Conservation (phyloP, 53 echinoderm and acorn worm genomes). For the Paelopatides confundens region DNA sequence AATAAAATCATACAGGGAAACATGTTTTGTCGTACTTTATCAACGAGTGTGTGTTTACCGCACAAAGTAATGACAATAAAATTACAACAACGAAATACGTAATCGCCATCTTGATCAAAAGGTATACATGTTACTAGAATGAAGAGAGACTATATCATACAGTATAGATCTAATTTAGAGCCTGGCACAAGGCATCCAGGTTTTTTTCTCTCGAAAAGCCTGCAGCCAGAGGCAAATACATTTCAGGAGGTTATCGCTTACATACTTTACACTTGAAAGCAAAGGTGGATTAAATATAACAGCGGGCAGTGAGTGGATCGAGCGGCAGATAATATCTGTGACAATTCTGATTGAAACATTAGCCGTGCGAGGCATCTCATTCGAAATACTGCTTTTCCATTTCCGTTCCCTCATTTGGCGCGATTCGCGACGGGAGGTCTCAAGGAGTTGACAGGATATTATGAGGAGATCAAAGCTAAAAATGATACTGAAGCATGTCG, state of each 20-base stretch:
- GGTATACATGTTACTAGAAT: no score
- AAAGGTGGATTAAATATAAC: slow-evolving; percentile 12
- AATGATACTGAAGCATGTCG: slow-evolving; percentile 10
- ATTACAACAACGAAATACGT: no score
- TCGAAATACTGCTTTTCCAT: not conserved
- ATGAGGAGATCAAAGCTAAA: not conserved
- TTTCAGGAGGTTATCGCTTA: slow-evolving; percentile 20
- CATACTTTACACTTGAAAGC: slow-evolving; percentile 3
- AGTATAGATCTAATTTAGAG: not conserved
- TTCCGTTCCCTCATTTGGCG: slow-evolving; percentile 25
- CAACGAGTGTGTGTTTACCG: no score
- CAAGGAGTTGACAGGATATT: not conserved
- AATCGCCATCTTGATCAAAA: no score
- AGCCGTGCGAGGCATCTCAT: slow-evolving; percentile 4
- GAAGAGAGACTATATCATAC: no score
- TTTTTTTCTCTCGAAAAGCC: not conserved
- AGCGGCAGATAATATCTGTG: slow-evolving; percentile 26
- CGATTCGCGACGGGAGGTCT: slow-evolving; percentile 7
- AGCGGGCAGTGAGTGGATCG: slow-evolving; percentile 6
- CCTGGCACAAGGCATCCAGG: not conserved
- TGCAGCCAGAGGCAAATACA: not conserved
- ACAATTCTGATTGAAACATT: slow-evolving; percentile 26
- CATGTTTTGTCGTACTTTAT: no score
- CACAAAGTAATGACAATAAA: no score
- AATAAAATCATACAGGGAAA: no score